phyloP scores from a whole-genome alignment of 2,113 vertebrate genomes.

The Sarotherodon lohbergeri region DNA sequence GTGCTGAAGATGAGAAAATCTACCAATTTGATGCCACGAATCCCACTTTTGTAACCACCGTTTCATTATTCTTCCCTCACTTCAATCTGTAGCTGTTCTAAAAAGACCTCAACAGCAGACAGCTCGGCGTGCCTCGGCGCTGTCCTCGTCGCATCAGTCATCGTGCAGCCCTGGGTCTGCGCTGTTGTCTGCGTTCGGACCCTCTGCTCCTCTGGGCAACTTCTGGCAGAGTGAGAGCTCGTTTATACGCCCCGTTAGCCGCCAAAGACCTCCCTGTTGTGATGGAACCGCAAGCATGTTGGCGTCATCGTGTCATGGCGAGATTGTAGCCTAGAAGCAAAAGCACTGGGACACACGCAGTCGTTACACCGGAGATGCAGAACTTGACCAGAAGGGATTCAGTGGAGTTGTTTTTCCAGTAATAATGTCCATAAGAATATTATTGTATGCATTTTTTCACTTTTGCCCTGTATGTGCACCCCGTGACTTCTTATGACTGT shows the following conservation, averaged over 20 bases:
- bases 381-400: neutral
- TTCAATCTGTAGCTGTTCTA: neutral
- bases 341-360: neutral
- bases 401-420: neutral
- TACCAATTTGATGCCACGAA: neutral
- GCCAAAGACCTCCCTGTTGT: conserved; percentile 2
- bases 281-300: neutral
- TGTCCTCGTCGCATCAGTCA: neutral
- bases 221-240: neutral
- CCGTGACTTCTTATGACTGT: neutral
- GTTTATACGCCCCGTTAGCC: conserved; percentile 28
- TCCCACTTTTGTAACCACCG: neutral
- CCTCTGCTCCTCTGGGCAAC: neutral
- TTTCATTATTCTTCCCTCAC: neutral
- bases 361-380: neutral
- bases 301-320: neutral
- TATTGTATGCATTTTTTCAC: neutral
- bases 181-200: neutral
- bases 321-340: neutral
- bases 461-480: neutral
- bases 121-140: neutral
- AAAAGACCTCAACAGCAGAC: neutral
- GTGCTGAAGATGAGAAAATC: neutral
- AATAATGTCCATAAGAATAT: neutral
- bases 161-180: neutral